phyloP scores from a whole-genome alignment of 2,113 vertebrate species.

The Falcunculus frontatus region DNA sequence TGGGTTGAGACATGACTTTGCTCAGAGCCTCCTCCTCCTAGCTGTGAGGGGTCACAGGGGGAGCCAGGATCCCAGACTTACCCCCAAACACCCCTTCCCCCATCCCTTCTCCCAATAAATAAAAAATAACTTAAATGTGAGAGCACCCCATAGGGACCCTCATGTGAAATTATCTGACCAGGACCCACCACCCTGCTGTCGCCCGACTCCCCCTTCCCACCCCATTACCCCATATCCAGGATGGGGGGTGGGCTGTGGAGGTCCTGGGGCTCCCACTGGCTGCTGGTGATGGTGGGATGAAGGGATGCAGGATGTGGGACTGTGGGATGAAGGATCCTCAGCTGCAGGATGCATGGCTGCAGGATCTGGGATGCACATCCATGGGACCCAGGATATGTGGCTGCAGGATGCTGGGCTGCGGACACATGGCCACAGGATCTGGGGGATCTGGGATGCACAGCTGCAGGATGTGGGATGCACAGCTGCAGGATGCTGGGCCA shows the following conservation, averaged over 20 bases:
- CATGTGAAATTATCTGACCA: neutral
- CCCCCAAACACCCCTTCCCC: neutral
- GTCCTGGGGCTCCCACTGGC: neutral
- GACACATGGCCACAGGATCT: neutral
- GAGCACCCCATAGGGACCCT: neutral
- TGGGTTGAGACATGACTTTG: neutral
- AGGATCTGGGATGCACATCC: neutral
- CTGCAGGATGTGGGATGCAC: neutral
- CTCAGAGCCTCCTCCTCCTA: neutral
- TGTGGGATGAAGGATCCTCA: neutral
- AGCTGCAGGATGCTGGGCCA: neutral
- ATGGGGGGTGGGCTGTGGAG: neutral
- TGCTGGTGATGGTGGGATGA: neutral
- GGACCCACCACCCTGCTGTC: neutral
- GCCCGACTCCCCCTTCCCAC: neutral
- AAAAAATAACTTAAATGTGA: constrained; percentile 43
- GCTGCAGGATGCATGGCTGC: neutral
- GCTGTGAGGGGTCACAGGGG: neutral
- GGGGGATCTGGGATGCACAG: neutral
- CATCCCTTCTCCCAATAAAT: constrained; percentile 19
- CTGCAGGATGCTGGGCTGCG: neutral
- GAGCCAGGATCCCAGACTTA: neutral
- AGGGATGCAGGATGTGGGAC: neutral
- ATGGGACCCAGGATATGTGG: neutral
- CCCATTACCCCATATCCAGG: neutral